Conservation (phyloP, 2,888 invertebrate genomes). For the Trissoscelio sp. region DNA sequence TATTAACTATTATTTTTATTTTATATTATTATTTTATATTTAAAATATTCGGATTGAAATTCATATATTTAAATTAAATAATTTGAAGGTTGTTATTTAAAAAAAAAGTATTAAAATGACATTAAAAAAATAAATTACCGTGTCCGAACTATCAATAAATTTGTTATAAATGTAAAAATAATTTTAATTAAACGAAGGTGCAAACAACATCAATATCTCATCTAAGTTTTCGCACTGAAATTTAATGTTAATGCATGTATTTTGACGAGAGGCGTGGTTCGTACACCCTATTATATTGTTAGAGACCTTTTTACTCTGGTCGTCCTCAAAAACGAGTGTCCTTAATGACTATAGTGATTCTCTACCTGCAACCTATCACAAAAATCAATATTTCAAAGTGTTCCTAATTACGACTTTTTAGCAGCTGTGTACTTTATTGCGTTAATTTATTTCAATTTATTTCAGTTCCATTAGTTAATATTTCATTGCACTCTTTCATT, state of each 20-base stretch:
- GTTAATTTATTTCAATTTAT: not conserved
- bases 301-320: not conserved
- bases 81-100: too few species aligned
- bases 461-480: too few species aligned
- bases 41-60: too few species aligned
- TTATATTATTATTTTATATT: too few species aligned
- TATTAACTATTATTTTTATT: too few species aligned
- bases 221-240: constrained; percentile 15
- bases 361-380: constrained; percentile 1
- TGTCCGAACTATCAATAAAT: too few species aligned
- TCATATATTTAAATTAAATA: too few species aligned
- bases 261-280: constrained; percentile 13
- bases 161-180: too few species aligned
- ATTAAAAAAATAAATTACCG: too few species aligned
- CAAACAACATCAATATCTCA: not conserved
- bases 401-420: not conserved
- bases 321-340: constrained; percentile 4
- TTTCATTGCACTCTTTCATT: too few species aligned
- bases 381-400: constrained; percentile 9
- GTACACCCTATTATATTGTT: constrained; percentile 12
- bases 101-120: too few species aligned
- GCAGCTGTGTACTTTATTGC: not conserved
- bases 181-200: constrained; percentile 4
- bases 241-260: constrained; percentile 29
- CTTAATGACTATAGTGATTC: constrained; percentile 12